Evolutionary conservation across 2,113 vertebrate genomes (phyloP).

Genomic region (Camelus dromedarius): DNA sequence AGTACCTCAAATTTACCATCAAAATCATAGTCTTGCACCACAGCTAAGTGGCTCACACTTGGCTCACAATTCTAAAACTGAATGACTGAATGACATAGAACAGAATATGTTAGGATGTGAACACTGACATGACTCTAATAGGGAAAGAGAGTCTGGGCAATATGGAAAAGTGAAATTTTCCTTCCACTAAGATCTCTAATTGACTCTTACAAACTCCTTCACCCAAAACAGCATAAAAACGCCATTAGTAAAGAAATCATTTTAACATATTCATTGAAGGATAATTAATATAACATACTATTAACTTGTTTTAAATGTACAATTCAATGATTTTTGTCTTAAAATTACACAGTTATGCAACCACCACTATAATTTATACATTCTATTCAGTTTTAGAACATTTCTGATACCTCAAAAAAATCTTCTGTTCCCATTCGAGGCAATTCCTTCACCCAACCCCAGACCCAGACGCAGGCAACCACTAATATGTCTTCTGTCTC

Average conservation of each 20-base stretch:
- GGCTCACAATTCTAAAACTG: constrained; percentile 19
- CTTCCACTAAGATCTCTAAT: not conserved
- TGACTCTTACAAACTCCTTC: not conserved
- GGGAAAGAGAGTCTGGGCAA: not conserved
- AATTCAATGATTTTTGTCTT: constrained; percentile 5
- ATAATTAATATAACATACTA: not conserved
- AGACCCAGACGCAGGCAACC: not conserved
- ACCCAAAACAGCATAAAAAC: not conserved
- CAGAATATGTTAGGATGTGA: not conserved
- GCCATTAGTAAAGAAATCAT: not conserved
- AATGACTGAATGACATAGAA: not conserved
- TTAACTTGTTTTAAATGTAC: not conserved
- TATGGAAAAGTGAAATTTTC: not conserved
- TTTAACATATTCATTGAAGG: constrained; percentile 14
- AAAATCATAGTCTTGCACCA: constrained; percentile 10
- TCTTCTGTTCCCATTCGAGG: not conserved
- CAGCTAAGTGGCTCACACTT: not conserved
- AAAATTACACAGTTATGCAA: not conserved
- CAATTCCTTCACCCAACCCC: not conserved
- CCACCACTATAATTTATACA: not conserved
- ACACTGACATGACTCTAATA: not conserved
- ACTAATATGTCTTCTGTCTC: not conserved
- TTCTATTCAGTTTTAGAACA: constrained; percentile 28
- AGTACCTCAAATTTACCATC: not conserved
- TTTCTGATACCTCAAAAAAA: constrained; percentile 22